phyloP scores from a whole-genome alignment of 2,797 vertebrate species.

The Buphagus erythrorhynchus region DNA sequence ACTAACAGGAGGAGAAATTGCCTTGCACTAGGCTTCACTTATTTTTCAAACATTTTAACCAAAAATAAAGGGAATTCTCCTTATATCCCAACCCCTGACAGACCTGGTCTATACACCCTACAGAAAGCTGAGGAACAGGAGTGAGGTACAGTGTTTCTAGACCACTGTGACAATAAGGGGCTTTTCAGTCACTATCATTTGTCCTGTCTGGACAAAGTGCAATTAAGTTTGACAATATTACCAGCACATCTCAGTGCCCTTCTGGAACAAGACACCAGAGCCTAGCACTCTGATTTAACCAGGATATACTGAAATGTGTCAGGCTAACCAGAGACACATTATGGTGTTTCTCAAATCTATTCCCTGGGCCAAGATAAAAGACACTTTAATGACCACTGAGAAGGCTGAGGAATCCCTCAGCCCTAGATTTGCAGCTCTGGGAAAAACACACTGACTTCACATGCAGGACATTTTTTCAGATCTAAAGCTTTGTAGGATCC shows the following conservation, averaged over 20 bases:
- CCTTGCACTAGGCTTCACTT: neutral
- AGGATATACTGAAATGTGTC: neutral
- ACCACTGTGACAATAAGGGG: neutral
- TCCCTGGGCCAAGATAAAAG: neutral
- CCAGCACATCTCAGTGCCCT: neutral
- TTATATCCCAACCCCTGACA: neutral
- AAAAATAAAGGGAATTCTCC: neutral
- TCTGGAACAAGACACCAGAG: neutral
- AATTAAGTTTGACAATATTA: neutral
- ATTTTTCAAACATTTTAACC: neutral
- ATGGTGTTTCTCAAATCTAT: neutral
- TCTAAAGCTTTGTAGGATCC: neutral
- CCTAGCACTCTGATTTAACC: neutral
- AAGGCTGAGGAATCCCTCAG: neutral
- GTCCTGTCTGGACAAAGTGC: neutral
- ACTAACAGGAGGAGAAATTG: neutral
- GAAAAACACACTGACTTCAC: neutral
- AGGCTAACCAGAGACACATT: neutral
- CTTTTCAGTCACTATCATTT: neutral
- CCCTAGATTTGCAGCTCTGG: neutral
- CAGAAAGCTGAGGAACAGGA: neutral
- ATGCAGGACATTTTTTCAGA: neutral
- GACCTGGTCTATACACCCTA: neutral
- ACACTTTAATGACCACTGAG: neutral
- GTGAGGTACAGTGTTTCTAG: neutral